phyloP scores from a whole-genome alignment of 2,888 invertebrate genomes.

The Eilema sororculum region DNA sequence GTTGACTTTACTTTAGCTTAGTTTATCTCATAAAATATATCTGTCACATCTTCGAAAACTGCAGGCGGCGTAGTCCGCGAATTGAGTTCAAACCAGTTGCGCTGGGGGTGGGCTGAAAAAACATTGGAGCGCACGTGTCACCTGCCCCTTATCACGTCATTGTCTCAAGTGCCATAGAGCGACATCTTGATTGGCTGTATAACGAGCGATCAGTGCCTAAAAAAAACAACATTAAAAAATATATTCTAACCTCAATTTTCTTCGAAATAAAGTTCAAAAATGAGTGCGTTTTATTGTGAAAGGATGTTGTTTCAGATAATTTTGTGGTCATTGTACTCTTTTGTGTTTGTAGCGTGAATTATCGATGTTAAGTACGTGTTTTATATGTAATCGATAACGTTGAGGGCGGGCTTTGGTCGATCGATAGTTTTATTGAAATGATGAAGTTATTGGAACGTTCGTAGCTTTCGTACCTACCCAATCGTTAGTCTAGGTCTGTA shows the following conservation, averaged over 20 bases:
- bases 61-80: constrained; percentile 55
- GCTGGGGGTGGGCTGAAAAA: constrained; percentile 72
- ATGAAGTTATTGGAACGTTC: not conserved
- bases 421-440: constrained; percentile 5
- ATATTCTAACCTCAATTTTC: constrained; percentile 31
- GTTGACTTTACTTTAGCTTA: too few species aligned
- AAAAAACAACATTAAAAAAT: constrained; percentile 26
- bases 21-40: constrained; percentile 10
- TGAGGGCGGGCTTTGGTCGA: constrained; percentile 26
- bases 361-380: constrained; percentile 40
- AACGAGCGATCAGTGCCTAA: constrained; percentile 40
- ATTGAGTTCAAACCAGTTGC: constrained; percentile 69
- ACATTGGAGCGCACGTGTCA: constrained; percentile 75
- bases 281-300: constrained; percentile 6
- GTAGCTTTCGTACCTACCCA: too few species aligned
- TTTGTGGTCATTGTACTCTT: constrained; percentile 33
- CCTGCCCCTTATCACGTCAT: constrained; percentile 72
- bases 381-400: constrained; percentile 29
- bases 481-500: too few species aligned
- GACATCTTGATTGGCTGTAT: constrained; percentile 58
- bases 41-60: constrained; percentile 56
- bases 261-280: constrained; percentile 39
- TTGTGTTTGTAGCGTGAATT: constrained; percentile 47
- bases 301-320: constrained; percentile 19
- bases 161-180: constrained; percentile 62